These are phyloP conservation scores for Triops cancriformis DNA, from an alignment of 1,140 invertebrate species.

Conservation along the genomic window DNA sequence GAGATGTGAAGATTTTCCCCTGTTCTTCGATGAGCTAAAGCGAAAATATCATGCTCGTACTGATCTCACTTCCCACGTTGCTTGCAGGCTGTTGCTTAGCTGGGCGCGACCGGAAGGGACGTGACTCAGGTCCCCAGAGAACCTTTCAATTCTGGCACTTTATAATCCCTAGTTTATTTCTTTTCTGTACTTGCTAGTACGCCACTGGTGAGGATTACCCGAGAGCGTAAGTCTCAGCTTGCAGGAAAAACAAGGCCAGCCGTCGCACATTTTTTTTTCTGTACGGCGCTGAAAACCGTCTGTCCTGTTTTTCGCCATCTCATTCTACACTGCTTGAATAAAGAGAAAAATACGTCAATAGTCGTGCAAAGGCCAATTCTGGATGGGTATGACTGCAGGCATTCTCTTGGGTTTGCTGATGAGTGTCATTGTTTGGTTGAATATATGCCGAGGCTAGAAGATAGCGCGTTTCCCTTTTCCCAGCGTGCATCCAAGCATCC, in stretches of 20 bases:
- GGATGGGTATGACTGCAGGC: not conserved
- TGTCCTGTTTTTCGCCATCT: not conserved
- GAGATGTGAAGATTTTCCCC: not conserved
- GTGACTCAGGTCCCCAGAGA: not conserved
- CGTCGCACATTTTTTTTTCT: not conserved
- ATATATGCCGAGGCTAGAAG: not conserved
- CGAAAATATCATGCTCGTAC: not conserved
- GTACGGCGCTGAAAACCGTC: not conserved
- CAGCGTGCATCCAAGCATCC: slow-evolving; percentile 3
- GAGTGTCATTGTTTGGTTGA: not conserved
- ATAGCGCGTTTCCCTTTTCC: slow-evolving; percentile 12
- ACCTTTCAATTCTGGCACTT: not conserved
- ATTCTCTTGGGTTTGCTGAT: not conserved
- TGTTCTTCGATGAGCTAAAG: not conserved
- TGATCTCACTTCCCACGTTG: not conserved
- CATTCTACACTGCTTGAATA: not conserved
- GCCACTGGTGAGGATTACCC: not conserved
- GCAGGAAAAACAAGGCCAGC: not conserved
- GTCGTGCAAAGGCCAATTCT: not conserved
- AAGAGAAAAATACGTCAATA: not conserved
- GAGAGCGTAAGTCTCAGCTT: not conserved
- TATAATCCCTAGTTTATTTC: not conserved
- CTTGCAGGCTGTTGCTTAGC: not conserved
- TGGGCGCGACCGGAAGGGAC: not conserved
- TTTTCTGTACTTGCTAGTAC: not conserved